Conservation (phyloP, 2,113 vertebrate species). For the Ciconia maguari region DNA sequence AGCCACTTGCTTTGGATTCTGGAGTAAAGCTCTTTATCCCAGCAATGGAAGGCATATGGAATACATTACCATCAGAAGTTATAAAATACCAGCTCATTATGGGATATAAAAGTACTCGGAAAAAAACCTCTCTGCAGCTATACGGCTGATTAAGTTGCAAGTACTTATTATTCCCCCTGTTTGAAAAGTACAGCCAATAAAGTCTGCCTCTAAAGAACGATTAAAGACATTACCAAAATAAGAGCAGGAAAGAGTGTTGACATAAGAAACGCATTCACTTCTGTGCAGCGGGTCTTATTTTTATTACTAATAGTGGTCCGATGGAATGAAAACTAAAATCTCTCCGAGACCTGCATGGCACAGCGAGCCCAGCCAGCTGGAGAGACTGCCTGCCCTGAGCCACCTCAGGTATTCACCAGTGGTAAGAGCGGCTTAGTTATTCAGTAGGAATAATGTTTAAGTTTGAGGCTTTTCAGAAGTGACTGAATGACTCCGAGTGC, state of each 20-base stretch:
- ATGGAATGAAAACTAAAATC: constrained; percentile 30
- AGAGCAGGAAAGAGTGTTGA: neutral
- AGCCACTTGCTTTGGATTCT: constrained; percentile 8
- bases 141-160: constrained; percentile 25
- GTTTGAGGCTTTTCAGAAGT: constrained; percentile 18
- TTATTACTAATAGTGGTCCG: constrained; percentile 42
- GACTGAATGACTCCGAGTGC: neutral
- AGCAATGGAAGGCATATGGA: neutral
- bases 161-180: neutral
- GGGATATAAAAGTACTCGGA: constrained; percentile 6
- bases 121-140: neutral
- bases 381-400: neutral
- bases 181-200: constrained; percentile 18
- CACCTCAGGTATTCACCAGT: neutral
- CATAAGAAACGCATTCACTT: neutral
- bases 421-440: neutral
- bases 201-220: neutral
- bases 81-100: constrained; percentile 47
- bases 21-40: constrained; percentile 27
- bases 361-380: neutral
- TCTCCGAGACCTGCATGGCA: neutral
- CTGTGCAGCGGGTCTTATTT: neutral
- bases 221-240: constrained; percentile 36
- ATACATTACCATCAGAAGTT: constrained; percentile 43
- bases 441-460: neutral